Base-by-base conservation (phyloP, 2,888 invertebrate species). In the Ochropleura leucogaster region DNA sequence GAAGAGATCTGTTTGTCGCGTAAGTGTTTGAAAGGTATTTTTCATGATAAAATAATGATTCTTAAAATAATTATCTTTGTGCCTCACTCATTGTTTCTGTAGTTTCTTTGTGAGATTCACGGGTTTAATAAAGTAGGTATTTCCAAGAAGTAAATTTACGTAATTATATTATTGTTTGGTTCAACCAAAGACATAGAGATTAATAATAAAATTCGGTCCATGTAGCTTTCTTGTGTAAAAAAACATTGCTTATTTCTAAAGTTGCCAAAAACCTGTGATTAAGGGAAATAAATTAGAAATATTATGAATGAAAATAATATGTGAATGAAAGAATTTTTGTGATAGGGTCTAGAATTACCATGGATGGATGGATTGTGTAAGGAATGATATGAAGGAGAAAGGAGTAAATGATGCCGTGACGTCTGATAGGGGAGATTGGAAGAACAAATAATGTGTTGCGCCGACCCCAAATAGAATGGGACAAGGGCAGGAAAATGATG, bases 1-100 rank as follows among this genome's bases (percentile, higher is more conserved):
- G 16, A 59, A 68, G 51, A 44, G 42, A 30, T 47, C 4, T 53
- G 12, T 68, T 68, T 51, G 42, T 51, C 8, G 53, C 9, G 78
- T 79, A 75, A 81, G 76, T 75, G 59, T 57, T 65, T 62, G 4
- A 40, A 30, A 30, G 30, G 30, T 30, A 2, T 30, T 42, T n/a
- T n/a, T 44, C 30, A 51, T 70, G 9, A 30, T 30, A 30, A 51
- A 68, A 53, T 53, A 30, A 6, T 53, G 14, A 66, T 53, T 53
- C 16, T 16, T 20, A 7, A 16, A 40, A 66, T 6, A 10, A 42
- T 9, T 42, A 16, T 18, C 55, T 46, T 57, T 8, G 30, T 30
- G 30, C 30, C 0, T 0, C 5, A 53, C 30, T 10, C 12, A 30
- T 68, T 57, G 12, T 3, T 14, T 47, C 9, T 49, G 42, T 30